Evolutionary conservation across 2,888 invertebrate species (phyloP).

Genomic region (Allacma fusca): DNA sequence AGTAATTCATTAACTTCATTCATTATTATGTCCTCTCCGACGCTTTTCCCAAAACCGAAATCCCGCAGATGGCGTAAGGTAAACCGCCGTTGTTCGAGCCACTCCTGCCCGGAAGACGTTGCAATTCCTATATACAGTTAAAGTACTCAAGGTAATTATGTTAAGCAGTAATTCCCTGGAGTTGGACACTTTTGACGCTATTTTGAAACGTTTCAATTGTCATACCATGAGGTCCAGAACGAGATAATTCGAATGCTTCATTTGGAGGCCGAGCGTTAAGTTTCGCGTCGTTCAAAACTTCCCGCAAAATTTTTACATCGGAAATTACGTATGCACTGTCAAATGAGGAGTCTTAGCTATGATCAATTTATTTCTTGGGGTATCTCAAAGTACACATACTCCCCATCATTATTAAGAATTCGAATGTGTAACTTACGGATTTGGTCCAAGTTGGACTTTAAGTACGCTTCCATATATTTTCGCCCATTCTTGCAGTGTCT

Average conservation of each 20-base stretch:
- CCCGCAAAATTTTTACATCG: slow-evolving; percentile 4
- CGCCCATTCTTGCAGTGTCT: not conserved
- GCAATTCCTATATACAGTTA: not conserved
- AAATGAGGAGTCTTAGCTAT: not conserved
- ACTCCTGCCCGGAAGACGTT: not conserved
- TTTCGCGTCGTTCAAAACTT: slow-evolving; percentile 18
- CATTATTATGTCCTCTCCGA: not conserved
- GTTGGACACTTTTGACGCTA: not conserved
- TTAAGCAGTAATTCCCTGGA: not conserved
- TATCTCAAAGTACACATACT: not conserved
- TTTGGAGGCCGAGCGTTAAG: not conserved
- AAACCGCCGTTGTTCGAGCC: slow-evolving; percentile 3
- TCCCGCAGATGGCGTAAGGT: not conserved
- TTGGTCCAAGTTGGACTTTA: not conserved
- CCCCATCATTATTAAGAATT: not conserved
- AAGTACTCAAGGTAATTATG: too few relatives aligned
- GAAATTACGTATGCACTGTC: not conserved
- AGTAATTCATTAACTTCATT: slow-evolving; percentile 3
- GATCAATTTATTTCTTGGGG: too few relatives aligned
- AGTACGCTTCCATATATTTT: not conserved
- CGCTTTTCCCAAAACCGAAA: slow-evolving; percentile 18
- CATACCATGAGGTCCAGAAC: slow-evolving; percentile 14
- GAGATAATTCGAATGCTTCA: not conserved
- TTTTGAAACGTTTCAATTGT: not conserved
- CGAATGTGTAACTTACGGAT: not conserved